Base-by-base conservation (phyloP, 2,888 invertebrate species). In the Apotomis turbidana region DNA sequence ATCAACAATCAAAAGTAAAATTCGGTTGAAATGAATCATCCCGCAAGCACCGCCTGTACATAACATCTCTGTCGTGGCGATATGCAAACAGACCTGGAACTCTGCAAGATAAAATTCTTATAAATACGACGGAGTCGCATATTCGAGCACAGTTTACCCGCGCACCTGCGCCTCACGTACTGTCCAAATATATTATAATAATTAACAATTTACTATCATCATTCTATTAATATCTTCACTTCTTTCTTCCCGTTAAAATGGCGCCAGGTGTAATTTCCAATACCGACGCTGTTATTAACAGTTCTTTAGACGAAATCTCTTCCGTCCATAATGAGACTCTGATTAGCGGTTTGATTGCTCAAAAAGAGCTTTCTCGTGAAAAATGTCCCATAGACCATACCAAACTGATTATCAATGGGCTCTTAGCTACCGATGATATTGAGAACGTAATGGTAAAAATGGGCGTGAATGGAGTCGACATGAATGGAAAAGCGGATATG, bases 261-360 rank as follows among this genome's bases (percentile, higher is more conserved):
- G 88, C 91, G 41, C 91, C 92, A 55, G 91, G 88, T 77, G 87
- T 91, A 13, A 79, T 85, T 52, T 86, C 90, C 76, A 88, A 85
- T 75, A 76, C 88, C 9, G 90, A 88, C 72, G 78, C 80, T 3
- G 83, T 87, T 38, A 81, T 89, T 54, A 83, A 80, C 71, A 81
- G 80, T 75, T 75, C 84, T 10, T 74, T 87, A 4, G 79, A 80
- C 71, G 77, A 74, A 10, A 80, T 85, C 36, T 76, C 77, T 6
- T 78, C 80, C 4, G 79, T 71, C 4, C 78, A 78, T 60, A 79
- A 80, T 74, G 78, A 75, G 55, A 74, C 78, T 27, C 75, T 85
- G n/a, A 82, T 89, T 9, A 81, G 81, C 15, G 82, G 81, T 70
- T 71, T 86, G 66, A 74, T 79, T 15, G 61, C 46, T 62, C 27